Base-by-base conservation (phyloP, 2,888 invertebrate genomes). In the Marronus borbonicus region DNA sequence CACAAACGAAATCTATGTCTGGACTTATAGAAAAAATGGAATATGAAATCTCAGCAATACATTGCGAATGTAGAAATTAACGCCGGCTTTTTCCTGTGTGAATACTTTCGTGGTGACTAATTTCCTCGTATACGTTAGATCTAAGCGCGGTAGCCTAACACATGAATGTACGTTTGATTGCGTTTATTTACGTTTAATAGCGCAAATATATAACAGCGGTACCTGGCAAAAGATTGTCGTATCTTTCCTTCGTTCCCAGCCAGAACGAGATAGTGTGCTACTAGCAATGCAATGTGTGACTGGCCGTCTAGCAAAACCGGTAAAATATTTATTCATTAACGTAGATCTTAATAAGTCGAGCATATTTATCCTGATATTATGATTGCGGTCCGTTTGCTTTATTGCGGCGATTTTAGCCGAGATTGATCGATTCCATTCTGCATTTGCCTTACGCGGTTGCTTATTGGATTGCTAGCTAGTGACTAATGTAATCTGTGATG, bases 61-160 rank as follows among this genome's bases (percentile, higher is more conserved):
- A 55, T 69, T 69, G 31, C 69, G 44, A 70, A 70, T 8, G 58
- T 36, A 55, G 55, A 52, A 58, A 70, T 70, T 70, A 70, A 70
- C n/a, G 36, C 58, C 10, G 17, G 55, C 52, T 58, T 58, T 70
- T 70, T 70, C 70, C 70, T 70, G 70, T 39, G 36, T 70, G 70
- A 70, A 70, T 70, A 55, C 55, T 58, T 70, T 70, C 55, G 58
- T 55, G 20, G 55, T 70, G 70, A 70, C 36, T 70, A 55, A 58
- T 55, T 70, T 70, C 58, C 70, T 70, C 36, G 5, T 36, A 58
- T 58, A 70, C 17, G 36, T 70, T n/a, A 66, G 24, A 12, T 31
- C 7, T 24, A 44, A 12, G 4, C 65, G 49, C 44, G 39, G 39
- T 20, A n/a, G 14, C 20, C n/a, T 44, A 62, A 12, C 14, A 12